Conservation (phyloP, 30 jellyfish, hydroid and myxozoan genomes). For the Clytia hemisphaerica region DNA sequence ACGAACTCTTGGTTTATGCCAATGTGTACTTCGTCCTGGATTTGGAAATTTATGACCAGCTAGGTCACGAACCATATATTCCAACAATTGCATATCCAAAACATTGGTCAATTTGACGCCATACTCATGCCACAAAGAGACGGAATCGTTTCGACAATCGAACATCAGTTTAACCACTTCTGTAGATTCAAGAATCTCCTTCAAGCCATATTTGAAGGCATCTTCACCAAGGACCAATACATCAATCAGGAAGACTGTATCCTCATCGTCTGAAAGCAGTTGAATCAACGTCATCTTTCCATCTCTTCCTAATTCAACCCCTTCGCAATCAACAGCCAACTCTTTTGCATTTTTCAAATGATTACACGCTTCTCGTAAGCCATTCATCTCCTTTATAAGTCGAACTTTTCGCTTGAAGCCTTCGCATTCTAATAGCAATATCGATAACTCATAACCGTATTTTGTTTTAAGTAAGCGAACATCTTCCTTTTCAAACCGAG, state of each 20-base stretch:
- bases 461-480: too few species aligned
- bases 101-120: constrained; percentile 4
- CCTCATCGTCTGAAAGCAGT: constrained; percentile 15
- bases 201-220: constrained; percentile 1
- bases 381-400: too few species aligned
- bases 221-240: constrained; percentile 8
- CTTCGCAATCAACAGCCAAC: constrained; percentile 37
- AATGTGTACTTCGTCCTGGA: background rate
- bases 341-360: background rate
- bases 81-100: constrained; percentile 29
- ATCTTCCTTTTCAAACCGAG: too few species aligned
- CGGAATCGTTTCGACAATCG: constrained; percentile 39
- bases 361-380: too few species aligned
- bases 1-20: background rate
- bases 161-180: constrained; percentile 9
- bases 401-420: too few species aligned
- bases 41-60: background rate
- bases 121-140: constrained; percentile 21
- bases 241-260: constrained; percentile 13
- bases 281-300: constrained; percentile 15
- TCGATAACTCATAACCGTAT: too few species aligned
- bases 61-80: background rate
- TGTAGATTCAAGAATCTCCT: constrained; percentile 7
- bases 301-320: constrained; percentile 12
- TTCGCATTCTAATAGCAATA: too few species aligned